Evolutionary conservation across 2,113 vertebrate genomes (phyloP).

Genomic region (Sinocyclocheilus rhinocerous): DNA sequence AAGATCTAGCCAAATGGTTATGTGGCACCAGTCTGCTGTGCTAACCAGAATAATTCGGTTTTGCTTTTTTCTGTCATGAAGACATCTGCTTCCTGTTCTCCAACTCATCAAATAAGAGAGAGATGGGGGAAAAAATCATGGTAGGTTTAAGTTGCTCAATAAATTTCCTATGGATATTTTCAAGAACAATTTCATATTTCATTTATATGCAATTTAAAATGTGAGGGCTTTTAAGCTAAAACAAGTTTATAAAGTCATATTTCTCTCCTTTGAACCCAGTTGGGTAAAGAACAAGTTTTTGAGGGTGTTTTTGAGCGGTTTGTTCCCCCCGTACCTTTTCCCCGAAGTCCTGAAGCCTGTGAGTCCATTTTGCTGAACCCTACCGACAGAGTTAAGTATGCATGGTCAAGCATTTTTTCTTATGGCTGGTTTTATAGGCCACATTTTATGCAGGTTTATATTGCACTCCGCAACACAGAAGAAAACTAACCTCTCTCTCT

Average conservation of each 20-base stretch:
- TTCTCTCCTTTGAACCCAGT: background rate
- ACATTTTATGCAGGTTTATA: slow-evolving; percentile 55
- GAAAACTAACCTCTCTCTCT: slow-evolving; percentile 44
- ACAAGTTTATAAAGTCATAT: background rate
- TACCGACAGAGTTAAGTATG: slow-evolving; percentile 67
- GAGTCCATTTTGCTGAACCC: slow-evolving; percentile 20
- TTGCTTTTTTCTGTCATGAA: background rate
- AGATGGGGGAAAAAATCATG: background rate
- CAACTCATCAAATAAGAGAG: background rate
- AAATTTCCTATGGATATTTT: slow-evolving; percentile 13
- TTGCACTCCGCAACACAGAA: slow-evolving; percentile 52
- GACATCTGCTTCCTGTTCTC: slow-evolving; percentile 25
- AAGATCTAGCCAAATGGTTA: slow-evolving; percentile 15
- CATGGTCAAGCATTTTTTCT: slow-evolving; percentile 62
- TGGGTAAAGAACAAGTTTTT: background rate
- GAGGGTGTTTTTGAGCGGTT: background rate
- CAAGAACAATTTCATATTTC: background rate
- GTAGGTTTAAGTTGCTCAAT: background rate
- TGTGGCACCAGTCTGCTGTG: background rate
- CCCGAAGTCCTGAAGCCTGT: slow-evolving; percentile 17
- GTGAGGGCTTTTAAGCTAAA: background rate
- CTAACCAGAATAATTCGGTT: slow-evolving; percentile 18
- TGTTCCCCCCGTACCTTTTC: background rate
- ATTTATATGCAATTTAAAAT: background rate
- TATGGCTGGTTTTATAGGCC: slow-evolving; percentile 45